phyloP scores from a whole-genome alignment of 2,888 invertebrate genomes.

The Pandemis heparana region DNA sequence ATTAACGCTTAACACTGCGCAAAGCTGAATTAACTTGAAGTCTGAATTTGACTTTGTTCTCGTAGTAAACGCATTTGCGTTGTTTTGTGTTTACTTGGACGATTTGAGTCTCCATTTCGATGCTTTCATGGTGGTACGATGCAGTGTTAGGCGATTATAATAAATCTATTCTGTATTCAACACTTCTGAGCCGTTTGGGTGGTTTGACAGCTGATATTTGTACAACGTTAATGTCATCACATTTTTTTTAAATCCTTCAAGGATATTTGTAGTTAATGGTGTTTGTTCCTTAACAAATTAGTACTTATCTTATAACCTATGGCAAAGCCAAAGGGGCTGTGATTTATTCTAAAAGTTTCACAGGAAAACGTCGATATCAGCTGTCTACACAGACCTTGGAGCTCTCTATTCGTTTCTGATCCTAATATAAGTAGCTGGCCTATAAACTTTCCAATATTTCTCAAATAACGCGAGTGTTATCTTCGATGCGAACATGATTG shows the following conservation, averaged over 20 bases:
- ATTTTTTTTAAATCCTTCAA: neutral
- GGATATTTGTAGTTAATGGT: neutral
- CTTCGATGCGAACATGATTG: slow-evolving; percentile 2
- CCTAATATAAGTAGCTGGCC: slow-evolving; percentile 35
- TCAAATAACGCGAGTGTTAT: slow-evolving; percentile 7
- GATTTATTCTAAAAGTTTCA: neutral
- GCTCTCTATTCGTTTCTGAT: slow-evolving; percentile 15
- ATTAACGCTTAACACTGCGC: neutral
- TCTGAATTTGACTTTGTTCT: neutral
- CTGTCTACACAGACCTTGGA: neutral
- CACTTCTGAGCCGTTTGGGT: slow-evolving; percentile 6
- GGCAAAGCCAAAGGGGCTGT: neutral
- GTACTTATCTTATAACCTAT: neutral
- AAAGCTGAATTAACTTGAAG: neutral
- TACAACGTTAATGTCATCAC: neutral
- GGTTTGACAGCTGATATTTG: neutral
- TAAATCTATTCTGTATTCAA: slow-evolving; percentile 20
- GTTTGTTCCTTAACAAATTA: neutral
- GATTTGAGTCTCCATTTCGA: neutral
- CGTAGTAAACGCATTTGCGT: neutral
- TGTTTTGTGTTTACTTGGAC: neutral
- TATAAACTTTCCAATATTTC: slow-evolving; percentile 34
- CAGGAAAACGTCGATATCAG: neutral
- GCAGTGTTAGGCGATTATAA: neutral
- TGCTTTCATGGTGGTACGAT: neutral